Percentiles rank a stretch among this genome's conserved stretches.
Conservation (phyloP, 2,888 invertebrate genomes). For the Machimus rusticus region DNA sequence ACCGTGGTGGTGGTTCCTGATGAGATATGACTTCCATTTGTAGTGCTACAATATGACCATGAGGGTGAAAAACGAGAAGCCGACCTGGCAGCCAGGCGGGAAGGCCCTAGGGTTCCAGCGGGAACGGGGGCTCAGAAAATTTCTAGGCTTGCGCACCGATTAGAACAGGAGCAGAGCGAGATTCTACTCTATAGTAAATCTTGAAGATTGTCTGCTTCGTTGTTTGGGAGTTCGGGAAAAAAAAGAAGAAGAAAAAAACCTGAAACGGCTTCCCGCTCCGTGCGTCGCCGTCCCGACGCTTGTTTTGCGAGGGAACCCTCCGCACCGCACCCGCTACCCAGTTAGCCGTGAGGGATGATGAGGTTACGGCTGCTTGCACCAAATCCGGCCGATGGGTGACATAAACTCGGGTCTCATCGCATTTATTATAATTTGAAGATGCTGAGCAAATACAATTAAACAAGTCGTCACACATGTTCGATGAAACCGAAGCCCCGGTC, state of each 20-base stretch:
- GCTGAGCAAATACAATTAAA: slow-evolving; percentile 31
- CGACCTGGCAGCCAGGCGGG: background rate
- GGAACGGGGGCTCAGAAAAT: background rate
- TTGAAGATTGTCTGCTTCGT: background rate
- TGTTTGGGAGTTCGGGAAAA: background rate
- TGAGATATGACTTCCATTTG: slow-evolving; percentile 38
- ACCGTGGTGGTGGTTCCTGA: background rate
- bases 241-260: too few relatives aligned
- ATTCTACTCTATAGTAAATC: background rate
- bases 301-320: background rate
- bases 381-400: background rate
- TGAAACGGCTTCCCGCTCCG: background rate
- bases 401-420: slow-evolving; percentile 5
- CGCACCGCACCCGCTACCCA: background rate
- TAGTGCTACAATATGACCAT: slow-evolving; percentile 20
- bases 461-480: slow-evolving; percentile 34
- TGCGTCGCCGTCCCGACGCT: background rate
- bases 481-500: background rate
- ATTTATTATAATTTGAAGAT: slow-evolving; percentile 32
- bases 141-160: background rate
- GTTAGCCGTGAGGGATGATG: slow-evolving; percentile 17
- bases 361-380: background rate
- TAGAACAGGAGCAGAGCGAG: background rate
- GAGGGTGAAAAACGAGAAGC: slow-evolving; percentile 13
- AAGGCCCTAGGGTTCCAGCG: background rate